Evolutionary conservation across 2,888 invertebrate species (phyloP), one percentile per base, ranked within the genome.

Genomic region (Chesias legatella): DNA sequence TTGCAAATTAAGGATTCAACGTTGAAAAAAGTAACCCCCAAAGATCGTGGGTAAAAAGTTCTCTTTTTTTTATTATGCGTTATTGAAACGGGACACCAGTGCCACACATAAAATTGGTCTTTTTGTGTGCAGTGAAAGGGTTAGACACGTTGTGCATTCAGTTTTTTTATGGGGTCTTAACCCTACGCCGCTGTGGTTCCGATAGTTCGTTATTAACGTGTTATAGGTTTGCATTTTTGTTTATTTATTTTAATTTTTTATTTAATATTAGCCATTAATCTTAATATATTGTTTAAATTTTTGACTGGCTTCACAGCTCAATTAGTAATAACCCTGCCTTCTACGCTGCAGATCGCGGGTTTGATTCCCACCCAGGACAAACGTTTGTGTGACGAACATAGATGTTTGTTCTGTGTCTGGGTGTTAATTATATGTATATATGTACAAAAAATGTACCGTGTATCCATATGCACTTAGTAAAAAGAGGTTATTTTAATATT

Each of bases 51-150:
- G 86, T 85, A 86, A 83, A 83, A 77, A 62, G 67, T 80, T 82
- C 81, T 83, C 80, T 82, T 79, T 77, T 79, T 80, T 76, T 76
- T 71, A 76, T 78, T 79, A 74, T 69, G 68, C 73, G 63, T 79
- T 84, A 84, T 86, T 86, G 89, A 86, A 89, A 89, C 79, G 84
- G 88, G 89, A 89, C 83, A 88, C 88, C 80, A 77, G 79, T 73
- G 74, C 67, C 68, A 85, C 78, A 84, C 84, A 80, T 73, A 79
- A 86, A 88, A 88, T 88, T 81, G 85, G 76, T 79, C 78, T 80
- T 85, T 86, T 84, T 77, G 69, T 75, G 56, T 48, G 44, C 59
- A 51, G 56, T 64, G 74, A 74, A 81, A 81, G 81, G 80, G 81
- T 80, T 77, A 73, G 66, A 69, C 64, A 64, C 71, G 67, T 68